Evolutionary conservation across 2,113 vertebrate genomes (phyloP).

Genomic region (Paramormyrops kingsleyae): DNA sequence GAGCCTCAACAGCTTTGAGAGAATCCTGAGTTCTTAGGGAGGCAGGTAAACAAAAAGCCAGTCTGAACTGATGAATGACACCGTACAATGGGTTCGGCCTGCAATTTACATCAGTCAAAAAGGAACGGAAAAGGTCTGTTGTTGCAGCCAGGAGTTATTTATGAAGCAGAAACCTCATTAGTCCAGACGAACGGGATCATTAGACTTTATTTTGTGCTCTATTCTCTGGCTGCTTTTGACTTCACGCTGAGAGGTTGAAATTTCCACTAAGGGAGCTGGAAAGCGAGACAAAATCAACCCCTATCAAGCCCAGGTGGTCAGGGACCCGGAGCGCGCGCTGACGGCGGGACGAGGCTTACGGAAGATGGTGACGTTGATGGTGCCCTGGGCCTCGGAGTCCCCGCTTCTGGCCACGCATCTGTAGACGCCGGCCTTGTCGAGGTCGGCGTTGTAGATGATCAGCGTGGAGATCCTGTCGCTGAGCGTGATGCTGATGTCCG

Average conservation of each 20-base stretch:
- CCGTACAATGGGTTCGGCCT: neutral
- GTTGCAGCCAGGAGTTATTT: slow-evolving; percentile 48
- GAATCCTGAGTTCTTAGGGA: neutral
- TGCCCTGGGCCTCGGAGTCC: slow-evolving; percentile 77
- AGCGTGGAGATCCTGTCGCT: slow-evolving; percentile 87
- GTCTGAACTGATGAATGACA: neutral
- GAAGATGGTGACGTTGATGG: slow-evolving; percentile 90
- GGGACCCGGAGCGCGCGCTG: neutral
- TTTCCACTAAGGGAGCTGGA: slow-evolving; percentile 39
- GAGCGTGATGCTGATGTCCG: slow-evolving; percentile 78
- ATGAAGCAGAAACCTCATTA: slow-evolving; percentile 44
- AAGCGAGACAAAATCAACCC: slow-evolving; percentile 43
- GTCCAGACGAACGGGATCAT: slow-evolving; percentile 56
- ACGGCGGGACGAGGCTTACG: slow-evolving; percentile 66
- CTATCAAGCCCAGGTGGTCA: slow-evolving; percentile 33
- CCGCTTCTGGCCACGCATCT: slow-evolving; percentile 80
- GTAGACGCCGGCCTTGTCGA: slow-evolving; percentile 85
- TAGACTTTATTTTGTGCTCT: slow-evolving; percentile 36
- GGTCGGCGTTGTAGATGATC: slow-evolving; percentile 86
- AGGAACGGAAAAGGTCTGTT: slow-evolving; percentile 35
- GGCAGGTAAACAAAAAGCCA: neutral
- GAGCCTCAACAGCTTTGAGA: neutral
- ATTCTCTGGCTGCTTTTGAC: slow-evolving; percentile 41
- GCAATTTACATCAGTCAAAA: neutral
- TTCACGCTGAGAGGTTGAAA: slow-evolving; percentile 58